A percentile compares a stretch with the other conserved stretches of the same genome.
Evolutionary conservation across 2,888 invertebrate genomes (phyloP).

Genomic region (Phoenoteleia sp.): DNA sequence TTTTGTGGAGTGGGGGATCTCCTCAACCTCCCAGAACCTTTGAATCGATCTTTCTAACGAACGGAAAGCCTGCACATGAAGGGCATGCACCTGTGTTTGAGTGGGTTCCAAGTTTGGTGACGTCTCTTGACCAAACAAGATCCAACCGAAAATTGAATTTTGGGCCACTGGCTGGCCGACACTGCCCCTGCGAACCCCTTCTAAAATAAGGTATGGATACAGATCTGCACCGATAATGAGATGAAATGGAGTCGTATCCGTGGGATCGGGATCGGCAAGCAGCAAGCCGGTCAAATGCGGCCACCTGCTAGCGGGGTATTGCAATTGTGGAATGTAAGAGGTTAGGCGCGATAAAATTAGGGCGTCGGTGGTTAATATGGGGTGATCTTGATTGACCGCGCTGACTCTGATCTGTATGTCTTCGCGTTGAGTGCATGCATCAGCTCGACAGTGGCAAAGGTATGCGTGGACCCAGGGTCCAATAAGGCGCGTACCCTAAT

Average conservation of each 20-base stretch:
- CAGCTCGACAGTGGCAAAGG: not conserved
- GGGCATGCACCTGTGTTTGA: too few species aligned
- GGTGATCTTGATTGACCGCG: not conserved
- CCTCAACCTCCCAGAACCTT: too few species aligned
- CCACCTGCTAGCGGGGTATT: not conserved
- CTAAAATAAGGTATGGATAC: not conserved
- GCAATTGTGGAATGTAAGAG: not conserved
- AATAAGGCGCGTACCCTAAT: constrained; percentile 7
- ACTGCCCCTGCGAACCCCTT: not conserved
- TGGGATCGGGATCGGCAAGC: not conserved
- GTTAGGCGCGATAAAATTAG: not conserved
- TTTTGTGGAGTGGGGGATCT: not conserved
- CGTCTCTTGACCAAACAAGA: not conserved
- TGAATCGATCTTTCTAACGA: too few species aligned
- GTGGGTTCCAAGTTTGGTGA: not conserved
- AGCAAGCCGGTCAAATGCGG: not conserved
- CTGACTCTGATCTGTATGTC: not conserved
- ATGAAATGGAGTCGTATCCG: not conserved
- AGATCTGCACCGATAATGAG: not conserved
- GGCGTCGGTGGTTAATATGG: not conserved
- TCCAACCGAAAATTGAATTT: not conserved
- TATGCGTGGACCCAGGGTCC: constrained; percentile 21
- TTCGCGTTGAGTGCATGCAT: constrained; percentile 17
- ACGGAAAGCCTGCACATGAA: too few species aligned
- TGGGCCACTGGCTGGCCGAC: not conserved